These are phyloP conservation scores for Anthonomus grandis DNA, from an alignment of 1,140 invertebrate genomes.

Conservation along the genomic window DNA sequence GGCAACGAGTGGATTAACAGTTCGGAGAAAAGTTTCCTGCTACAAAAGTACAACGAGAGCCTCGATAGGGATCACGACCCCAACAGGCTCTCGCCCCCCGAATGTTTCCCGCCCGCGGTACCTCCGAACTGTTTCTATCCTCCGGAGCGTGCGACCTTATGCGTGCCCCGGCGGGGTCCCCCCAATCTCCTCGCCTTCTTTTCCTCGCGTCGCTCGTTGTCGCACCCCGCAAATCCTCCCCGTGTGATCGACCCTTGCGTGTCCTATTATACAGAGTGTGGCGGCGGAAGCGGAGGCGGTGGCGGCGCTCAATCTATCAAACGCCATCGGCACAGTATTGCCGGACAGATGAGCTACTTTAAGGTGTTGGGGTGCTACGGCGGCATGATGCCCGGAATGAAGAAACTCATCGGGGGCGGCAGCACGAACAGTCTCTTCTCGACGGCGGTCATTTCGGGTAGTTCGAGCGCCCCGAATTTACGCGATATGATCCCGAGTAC, in stretches of 20 bases:
- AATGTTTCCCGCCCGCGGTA: constrained; percentile 14
- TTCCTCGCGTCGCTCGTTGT: constrained; percentile 43
- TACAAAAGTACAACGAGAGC: constrained; percentile 36
- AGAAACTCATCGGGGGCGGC: constrained; percentile 65
- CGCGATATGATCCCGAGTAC: constrained; percentile 77
- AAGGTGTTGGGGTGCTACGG: constrained; percentile 74
- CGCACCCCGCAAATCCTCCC: constrained; percentile 39
- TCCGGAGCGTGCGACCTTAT: constrained; percentile 50
- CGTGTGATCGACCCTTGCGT: constrained; percentile 42
- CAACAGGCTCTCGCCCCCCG: constrained; percentile 16
- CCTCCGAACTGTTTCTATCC: constrained; percentile 41
- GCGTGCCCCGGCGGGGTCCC: constrained; percentile 46
- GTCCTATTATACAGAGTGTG: constrained; percentile 45
- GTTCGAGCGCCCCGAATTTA: constrained; percentile 85
- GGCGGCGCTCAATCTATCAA: constrained; percentile 69
- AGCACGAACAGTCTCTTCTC: constrained; percentile 82
- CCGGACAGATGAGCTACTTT: constrained; percentile 88
- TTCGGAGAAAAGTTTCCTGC: constrained; percentile 32
- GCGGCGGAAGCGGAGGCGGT: too few species aligned
- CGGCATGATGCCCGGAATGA: constrained; percentile 56
- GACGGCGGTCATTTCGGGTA: constrained; percentile 91
- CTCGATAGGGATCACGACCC: constrained; percentile 12
- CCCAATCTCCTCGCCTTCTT: constrained; percentile 50
- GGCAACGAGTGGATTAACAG: constrained; percentile 33
- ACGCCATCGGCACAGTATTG: constrained; percentile 89